These are phyloP conservation scores for Andrena flavipes DNA, from an alignment of 2,888 invertebrate genomes.

Conservation along the genomic window DNA sequence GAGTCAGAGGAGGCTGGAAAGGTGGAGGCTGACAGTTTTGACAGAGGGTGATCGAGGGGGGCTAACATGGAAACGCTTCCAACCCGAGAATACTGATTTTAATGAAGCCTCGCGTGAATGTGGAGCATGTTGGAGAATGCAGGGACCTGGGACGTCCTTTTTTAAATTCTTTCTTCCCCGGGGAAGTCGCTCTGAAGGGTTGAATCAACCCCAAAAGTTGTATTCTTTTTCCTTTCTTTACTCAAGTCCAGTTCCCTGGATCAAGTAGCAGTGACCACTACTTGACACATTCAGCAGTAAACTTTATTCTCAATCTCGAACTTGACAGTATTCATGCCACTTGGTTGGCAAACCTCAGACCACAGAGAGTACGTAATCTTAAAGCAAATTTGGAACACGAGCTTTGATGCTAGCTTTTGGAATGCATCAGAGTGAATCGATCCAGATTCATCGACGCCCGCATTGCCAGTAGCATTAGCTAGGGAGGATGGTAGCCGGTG, in stretches of 20 bases:
- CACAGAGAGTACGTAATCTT: background rate
- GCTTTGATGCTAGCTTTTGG: background rate
- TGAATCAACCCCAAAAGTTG: too few species aligned
- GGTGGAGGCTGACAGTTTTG: background rate
- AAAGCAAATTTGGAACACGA: background rate
- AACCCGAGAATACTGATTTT: too few species aligned
- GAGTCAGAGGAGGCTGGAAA: background rate
- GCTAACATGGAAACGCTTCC: too few species aligned
- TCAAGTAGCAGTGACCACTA: too few species aligned
- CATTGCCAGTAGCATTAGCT: background rate
- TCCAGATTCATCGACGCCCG: background rate
- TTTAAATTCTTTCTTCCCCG: too few species aligned
- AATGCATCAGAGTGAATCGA: background rate
- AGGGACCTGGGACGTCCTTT: too few species aligned
- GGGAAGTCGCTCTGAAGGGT: too few species aligned
- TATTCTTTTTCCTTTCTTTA: too few species aligned
- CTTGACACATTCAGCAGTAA: too few species aligned
- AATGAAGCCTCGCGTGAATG: too few species aligned
- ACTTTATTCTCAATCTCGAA: background rate
- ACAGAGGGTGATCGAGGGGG: background rate
- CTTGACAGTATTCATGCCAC: background rate
- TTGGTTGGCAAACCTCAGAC: background rate
- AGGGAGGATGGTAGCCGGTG: background rate
- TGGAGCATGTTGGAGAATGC: too few species aligned
- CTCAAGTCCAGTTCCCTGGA: too few species aligned